Base-by-base conservation (phyloP, 2,113 vertebrate genomes). In the Hippoglossus stenolepis region DNA sequence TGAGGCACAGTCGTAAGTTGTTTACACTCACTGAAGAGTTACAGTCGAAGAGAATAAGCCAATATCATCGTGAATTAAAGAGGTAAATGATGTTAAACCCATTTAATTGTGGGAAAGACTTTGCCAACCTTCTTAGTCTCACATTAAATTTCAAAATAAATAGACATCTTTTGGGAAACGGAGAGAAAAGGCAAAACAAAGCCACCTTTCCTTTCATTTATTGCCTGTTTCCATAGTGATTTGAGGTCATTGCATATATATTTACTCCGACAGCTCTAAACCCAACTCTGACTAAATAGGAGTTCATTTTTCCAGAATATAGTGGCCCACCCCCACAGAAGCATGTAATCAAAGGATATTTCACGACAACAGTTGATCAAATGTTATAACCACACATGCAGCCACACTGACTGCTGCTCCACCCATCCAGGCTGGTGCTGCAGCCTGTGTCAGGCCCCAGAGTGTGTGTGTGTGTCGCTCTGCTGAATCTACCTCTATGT, bases 291-390 rank as follows among this genome's bases (percentile, higher is more conserved):
- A 15, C 20, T 58, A 0, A 35, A n/a, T 23, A 62, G 40, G 24
- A 59, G 65, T 49, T 20, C 6, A 13, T 68, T 56, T 43, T 61
- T 68, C 26, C 18, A 73, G 47, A 71, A 64, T 65, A 18, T 70
- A 66, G 65, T 53, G 49, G 23, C 51, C 62, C 72, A 69, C 63
- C 63, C 74, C 77, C 14, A 0, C 47, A 75, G 38, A 66, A 67
- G 57, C 62, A 70, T 75, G 74, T 31, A 31, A 70, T 38, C 38
- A 26, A 26, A 68, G 57, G 69, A 85, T 31, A 31, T 31, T 31
- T 31, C 31, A 31, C 6, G 31, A 31, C 75, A 21, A 74, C 63
- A 84, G 49, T 77, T 86, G 76, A 87, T 89, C 83, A 87, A 81
- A 86, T 15, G 11, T 57, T 67, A 45, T 23, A 79, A 75, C 80